These are phyloP conservation scores for Calliscelio sp. DNA, from an alignment of 2,888 invertebrate genomes.

Conservation along the genomic window DNA sequence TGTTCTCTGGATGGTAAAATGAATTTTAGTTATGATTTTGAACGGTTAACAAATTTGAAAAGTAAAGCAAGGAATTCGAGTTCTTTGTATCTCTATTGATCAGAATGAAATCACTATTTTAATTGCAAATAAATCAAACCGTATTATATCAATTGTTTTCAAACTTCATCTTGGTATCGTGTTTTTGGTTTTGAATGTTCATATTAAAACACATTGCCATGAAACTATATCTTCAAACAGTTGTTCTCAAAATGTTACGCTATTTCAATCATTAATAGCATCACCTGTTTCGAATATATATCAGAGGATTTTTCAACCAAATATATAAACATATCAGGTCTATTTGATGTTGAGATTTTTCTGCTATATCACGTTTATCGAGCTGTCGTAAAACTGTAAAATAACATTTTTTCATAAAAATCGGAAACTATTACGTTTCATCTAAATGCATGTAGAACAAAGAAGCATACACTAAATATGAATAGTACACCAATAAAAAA, in stretches of 20 bases:
- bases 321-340: background rate
- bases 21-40: background rate
- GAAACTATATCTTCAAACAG: background rate
- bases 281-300: background rate
- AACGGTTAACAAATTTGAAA: background rate
- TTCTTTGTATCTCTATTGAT: background rate
- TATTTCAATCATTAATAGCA: background rate
- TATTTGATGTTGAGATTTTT: too few relatives aligned
- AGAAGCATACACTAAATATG: conserved; percentile 34
- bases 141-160: background rate
- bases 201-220: background rate
- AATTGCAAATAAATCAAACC: too few relatives aligned
- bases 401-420: conserved; percentile 11
- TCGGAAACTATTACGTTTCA: conserved; percentile 1
- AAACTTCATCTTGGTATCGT: background rate
- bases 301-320: background rate
- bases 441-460: conserved; percentile 20
- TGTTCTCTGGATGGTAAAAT: too few relatives aligned
- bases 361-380: background rate
- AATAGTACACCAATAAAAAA: conserved; percentile 20
- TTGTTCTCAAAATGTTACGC: background rate
- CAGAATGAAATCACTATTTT: background rate
- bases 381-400: conserved; percentile 1
- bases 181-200: background rate
- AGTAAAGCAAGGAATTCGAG: background rate